Conservation (phyloP, 1,140 invertebrate species). For the Drosophila bipectinata region DNA sequence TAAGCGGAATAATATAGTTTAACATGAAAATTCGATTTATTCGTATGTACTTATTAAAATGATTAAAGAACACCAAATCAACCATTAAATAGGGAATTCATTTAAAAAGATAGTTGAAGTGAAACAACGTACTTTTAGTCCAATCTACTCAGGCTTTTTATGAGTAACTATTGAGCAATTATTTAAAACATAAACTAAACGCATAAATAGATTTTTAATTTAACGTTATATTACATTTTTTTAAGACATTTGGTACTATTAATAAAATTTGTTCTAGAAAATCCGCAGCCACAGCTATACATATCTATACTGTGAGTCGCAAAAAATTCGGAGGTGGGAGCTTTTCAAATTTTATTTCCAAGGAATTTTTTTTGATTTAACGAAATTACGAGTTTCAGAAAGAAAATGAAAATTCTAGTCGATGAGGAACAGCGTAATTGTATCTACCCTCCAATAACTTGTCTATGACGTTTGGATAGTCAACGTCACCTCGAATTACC, state of each 20-base stretch:
- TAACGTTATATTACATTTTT: neutral
- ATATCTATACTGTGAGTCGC: neutral
- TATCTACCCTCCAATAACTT: neutral
- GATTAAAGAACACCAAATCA: too few species aligned
- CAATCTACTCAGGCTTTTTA: neutral
- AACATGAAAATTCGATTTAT: too few species aligned
- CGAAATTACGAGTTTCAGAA: neutral
- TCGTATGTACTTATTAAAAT: too few species aligned
- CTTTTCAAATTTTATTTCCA: neutral
- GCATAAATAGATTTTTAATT: neutral
- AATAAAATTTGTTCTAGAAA: neutral
- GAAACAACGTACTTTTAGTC: too few species aligned
- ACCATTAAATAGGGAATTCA: too few species aligned
- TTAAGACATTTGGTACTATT: neutral
- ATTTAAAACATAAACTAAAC: neutral
- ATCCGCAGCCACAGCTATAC: neutral
- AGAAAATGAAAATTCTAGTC: neutral
- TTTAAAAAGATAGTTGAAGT: too few species aligned
- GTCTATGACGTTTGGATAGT: constrained; percentile 23
- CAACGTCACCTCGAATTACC: constrained; percentile 49
- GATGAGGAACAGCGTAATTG: neutral
- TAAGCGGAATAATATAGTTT: too few species aligned
- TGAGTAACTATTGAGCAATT: neutral
- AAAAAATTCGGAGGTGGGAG: neutral
- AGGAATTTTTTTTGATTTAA: neutral